These are phyloP conservation scores for Chouioia cunea DNA, from an alignment of 2,888 invertebrate genomes.

Conservation along the genomic window DNA sequence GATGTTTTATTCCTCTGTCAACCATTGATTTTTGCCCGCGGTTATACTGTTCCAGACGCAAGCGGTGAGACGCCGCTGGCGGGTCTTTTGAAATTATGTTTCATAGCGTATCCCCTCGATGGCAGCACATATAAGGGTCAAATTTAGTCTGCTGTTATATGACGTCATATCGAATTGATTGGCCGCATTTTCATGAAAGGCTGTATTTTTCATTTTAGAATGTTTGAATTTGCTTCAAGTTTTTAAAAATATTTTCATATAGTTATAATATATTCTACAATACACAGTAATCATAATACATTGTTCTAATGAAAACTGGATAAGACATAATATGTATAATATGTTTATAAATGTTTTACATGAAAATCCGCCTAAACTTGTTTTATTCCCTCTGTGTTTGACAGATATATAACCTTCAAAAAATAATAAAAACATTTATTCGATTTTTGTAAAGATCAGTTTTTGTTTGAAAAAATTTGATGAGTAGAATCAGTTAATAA, in stretches of 20 bases:
- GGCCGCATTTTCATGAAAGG: not conserved
- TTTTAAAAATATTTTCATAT: too few species aligned
- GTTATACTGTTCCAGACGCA: too few species aligned
- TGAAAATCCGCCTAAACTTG: constrained; percentile 17
- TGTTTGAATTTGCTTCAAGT: too few species aligned
- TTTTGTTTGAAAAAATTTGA: not conserved
- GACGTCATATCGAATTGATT: constrained; percentile 1
- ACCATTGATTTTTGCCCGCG: constrained; percentile 47
- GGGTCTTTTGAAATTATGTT: constrained; percentile 34
- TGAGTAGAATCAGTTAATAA: constrained; percentile 15
- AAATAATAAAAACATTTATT: too few species aligned
- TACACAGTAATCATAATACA: too few species aligned
- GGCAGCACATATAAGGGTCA: constrained; percentile 28
- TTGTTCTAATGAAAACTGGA: too few species aligned
- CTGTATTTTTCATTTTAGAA: too few species aligned
- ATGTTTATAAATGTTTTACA: not conserved
- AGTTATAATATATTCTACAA: too few species aligned
- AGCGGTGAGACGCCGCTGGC: constrained; percentile 6
- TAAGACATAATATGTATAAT: too few species aligned
- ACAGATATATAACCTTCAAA: constrained; percentile 31
- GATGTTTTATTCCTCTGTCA: constrained; percentile 43
- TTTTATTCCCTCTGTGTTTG: constrained; percentile 28
- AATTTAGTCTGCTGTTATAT: constrained; percentile 25
- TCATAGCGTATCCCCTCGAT: constrained; percentile 20
- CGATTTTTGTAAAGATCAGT: too few species aligned